Base-by-base conservation (phyloP, 2,888 invertebrate genomes). In the Drosophila subquinaria region DNA sequence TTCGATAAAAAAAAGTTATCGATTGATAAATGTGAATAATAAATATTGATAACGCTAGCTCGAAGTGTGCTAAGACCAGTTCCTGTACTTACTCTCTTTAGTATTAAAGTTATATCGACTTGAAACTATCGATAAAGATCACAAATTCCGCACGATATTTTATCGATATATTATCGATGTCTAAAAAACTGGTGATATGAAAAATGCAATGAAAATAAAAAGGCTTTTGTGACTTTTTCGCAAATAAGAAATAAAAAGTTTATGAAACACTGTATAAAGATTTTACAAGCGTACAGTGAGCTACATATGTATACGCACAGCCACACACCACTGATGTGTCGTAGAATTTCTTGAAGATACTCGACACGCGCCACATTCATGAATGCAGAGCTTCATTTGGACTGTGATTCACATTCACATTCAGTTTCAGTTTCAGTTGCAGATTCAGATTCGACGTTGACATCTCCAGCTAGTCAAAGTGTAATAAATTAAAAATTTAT, bases 401-500 rank as follows among this genome's bases (percentile, higher is more conserved):
- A 40, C 23, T 43, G 27, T 17, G 27, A 27, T 6, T 59, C 56
- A 66, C 45, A 61, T n/a, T 51, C 55, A 20, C 47, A 69, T 62
- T 36, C 48, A 56, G 6, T 11, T 23, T 36, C 53, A 55, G 11
- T 36, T 50, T 43, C 57, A 65, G 57, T 17, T 17, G 17, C 48
- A 56, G 11, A 43, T 50, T 43, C 57, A 65, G 57, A 17, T 64
- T 50, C 50, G 57, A 65, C 69, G 57, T 65, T 74, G 69, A 60
- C 64, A 69, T 43, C 47, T 30, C 55, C 23, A 53, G 74, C 73
- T 55, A 73, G 78, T 81, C 83, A 81, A 76, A 82, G 70, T 69
- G 78, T 76, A 83, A 86, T 84, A 84, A 84, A 89, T 88, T 88
- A 89, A 88, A 86, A 82, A 85, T 88, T 85, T 88, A 88, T 88